These are phyloP conservation scores for Nylanderia fulva DNA, from an alignment of 1,140 invertebrate genomes.

Conservation along the genomic window DNA sequence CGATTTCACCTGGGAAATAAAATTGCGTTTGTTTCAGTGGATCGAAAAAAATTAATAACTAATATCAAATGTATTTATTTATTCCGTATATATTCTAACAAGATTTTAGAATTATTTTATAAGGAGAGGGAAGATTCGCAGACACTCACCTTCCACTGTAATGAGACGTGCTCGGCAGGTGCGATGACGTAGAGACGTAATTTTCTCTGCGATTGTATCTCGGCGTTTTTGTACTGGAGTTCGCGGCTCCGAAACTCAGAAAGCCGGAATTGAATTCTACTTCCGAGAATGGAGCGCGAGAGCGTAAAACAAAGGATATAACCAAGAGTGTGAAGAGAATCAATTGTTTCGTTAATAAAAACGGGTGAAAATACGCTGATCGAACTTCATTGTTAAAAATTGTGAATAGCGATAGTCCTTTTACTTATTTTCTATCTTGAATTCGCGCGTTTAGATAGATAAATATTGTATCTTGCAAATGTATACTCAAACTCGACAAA, in stretches of 20 bases:
- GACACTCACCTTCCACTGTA: conserved; percentile 16
- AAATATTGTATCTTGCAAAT: neutral
- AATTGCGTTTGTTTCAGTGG: too few relatives aligned
- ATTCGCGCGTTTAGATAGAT: neutral
- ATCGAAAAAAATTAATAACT: too few relatives aligned
- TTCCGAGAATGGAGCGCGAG: neutral
- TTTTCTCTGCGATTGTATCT: conserved; percentile 15
- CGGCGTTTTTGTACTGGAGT: conserved; percentile 22
- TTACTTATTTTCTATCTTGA: neutral
- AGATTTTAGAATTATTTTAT: neutral
- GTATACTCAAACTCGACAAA: neutral
- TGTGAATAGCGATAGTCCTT: neutral
- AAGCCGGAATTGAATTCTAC: conserved; percentile 52
- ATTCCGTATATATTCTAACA: neutral
- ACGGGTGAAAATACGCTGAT: neutral
- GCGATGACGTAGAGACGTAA: conserved; percentile 50
- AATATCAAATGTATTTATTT: neutral
- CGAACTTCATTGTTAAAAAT: neutral
- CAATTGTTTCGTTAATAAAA: neutral
- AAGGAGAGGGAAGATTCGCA: neutral
- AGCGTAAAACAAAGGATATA: neutral
- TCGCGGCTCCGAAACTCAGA: conserved; percentile 24
- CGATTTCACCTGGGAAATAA: neutral
- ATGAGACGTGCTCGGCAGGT: conserved; percentile 19
- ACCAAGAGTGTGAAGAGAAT: neutral